Evolutionary conservation across 2,888 invertebrate genomes (phyloP), one percentile per base, ranked within the genome.

Genomic region (Nycteola revayana): DNA sequence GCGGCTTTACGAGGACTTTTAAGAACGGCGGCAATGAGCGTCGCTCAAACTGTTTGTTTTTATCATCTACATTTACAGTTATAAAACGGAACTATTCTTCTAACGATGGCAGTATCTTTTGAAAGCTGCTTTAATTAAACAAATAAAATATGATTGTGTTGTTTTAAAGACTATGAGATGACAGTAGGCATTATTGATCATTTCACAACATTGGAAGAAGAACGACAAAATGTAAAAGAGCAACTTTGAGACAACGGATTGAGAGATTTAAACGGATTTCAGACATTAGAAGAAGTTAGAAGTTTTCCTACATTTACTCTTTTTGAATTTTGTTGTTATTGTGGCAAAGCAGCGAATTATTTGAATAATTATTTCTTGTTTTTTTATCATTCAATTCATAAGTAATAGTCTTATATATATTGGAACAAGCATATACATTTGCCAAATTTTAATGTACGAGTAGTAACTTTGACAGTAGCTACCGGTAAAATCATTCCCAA

Each of bases 1-100:
- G 56, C 46, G 56, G 63, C 50, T 60, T 59, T 55, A 50, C 37
- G 53, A 48, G 45, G 52, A 55, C 49, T 51, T 55, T 44, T 44
- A 45, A 51, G 54, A 51, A 41, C 50, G 46, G 46, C 49, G 49
- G 57, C 63, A 65, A 65, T 59, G 54, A 62, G 52, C 49, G 46
- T 45, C 49, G 45, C 57, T 56, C 52, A 60, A 42, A 51, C 47
- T 40, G 42, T 47, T 56, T 39, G 47, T 53, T 48, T 57, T 49
- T 54, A 48, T 53, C 43, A 57, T 42, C 47, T 42, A 46, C 49
- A 40, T 47, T 55, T 37, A 47, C 42, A 49, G 53, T 46, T 45
- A 46, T 56, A 49, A 44, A 56, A 47, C 49, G 30, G 41, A 52
- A 47, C 57, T 52, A 42, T 43, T 41, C 38, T 46, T 31, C 36